Evolutionary conservation across 2,888 invertebrate genomes (phyloP).

Genomic region (Sclerodermus sp.): DNA sequence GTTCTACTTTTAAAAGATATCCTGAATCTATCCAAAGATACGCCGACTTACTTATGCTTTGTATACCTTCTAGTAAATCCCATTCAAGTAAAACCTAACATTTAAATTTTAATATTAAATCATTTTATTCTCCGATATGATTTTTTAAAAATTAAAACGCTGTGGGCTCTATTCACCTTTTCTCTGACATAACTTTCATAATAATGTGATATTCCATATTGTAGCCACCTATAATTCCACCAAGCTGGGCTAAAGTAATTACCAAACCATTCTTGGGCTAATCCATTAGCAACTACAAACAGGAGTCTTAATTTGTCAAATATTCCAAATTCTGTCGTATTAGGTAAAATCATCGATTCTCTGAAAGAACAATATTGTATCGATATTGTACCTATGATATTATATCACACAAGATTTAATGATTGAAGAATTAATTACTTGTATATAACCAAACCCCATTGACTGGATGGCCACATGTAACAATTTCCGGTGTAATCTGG

Average conservation of each 20-base stretch:
- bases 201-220: not conserved
- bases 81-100: no score
- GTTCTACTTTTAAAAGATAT: no score
- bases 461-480: not conserved
- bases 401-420: not conserved
- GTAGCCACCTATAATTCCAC: slow-evolving; percentile 6
- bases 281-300: not conserved
- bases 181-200: not conserved
- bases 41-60: no score
- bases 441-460: slow-evolving; percentile 8
- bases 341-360: not conserved
- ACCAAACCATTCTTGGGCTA: slow-evolving; percentile 3
- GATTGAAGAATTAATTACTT: slow-evolving; percentile 3
- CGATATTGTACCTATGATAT: not conserved
- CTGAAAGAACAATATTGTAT: not conserved
- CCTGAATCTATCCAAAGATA: no score
- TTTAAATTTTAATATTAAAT: no score
- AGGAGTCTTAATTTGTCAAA: not conserved
- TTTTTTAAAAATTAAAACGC: no score
- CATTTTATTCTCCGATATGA: no score
- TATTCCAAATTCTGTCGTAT: not conserved
- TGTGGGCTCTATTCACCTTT: slow-evolving; percentile 5
- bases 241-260: slow-evolving; percentile 2
- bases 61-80: no score
- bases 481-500: not conserved